Evolutionary conservation across 2,797 vertebrate species (phyloP).

Genomic region (Fringilla coelebs): DNA sequence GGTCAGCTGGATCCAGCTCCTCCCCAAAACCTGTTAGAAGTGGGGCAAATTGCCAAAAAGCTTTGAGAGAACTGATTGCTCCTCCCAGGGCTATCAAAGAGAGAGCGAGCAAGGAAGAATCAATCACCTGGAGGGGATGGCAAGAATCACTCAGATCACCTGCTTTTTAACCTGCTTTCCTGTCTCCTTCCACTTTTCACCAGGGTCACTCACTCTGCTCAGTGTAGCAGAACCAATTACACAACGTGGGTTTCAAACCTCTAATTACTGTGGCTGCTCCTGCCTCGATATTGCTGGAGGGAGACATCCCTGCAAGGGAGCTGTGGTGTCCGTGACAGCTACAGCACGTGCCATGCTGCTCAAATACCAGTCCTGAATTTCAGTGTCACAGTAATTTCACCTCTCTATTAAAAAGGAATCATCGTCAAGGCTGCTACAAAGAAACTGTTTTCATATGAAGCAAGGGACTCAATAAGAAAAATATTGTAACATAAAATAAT

Average conservation of each 20-base stretch:
- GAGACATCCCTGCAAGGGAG: background rate
- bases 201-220: background rate
- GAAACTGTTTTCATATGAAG: background rate
- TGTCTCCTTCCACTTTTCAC: background rate
- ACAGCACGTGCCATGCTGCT: background rate
- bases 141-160: background rate
- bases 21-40: background rate
- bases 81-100: background rate
- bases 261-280: constrained; percentile 8
- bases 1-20: background rate
- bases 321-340: background rate
- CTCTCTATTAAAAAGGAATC: background rate
- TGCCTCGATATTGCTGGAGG: constrained; percentile 14
- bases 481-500: background rate
- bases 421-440: background rate
- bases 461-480: background rate
- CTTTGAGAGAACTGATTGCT: background rate
- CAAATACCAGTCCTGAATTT: background rate
- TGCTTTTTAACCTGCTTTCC: constrained; percentile 10
- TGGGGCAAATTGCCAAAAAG: background rate
- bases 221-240: constrained; percentile 20
- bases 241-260: background rate
- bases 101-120: background rate
- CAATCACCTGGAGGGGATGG: background rate
- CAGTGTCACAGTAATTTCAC: background rate